A percentile compares a stretch with the other conserved stretches of the same genome.
Conservation (phyloP, 2,113 vertebrate species). For the Burhinus oedicnemus region DNA sequence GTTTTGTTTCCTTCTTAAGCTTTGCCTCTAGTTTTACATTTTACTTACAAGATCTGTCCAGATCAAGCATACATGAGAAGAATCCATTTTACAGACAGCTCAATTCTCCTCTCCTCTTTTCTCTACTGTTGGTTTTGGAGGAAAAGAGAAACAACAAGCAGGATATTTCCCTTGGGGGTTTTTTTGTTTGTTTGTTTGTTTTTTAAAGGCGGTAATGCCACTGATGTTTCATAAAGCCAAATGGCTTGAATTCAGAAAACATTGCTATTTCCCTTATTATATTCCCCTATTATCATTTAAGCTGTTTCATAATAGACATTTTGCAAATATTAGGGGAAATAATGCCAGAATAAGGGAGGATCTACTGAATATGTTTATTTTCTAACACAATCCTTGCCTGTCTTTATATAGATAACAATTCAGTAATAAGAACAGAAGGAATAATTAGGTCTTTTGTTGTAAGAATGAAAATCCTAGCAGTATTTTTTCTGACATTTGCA, state of each 20-base stretch:
- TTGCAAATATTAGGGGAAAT: background rate
- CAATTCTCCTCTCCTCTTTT: background rate
- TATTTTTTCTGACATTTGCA: background rate
- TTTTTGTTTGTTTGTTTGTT: background rate
- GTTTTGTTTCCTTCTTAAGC: background rate
- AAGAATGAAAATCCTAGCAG: background rate
- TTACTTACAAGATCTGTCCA: background rate
- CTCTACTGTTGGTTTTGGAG: no score
- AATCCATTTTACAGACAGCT: background rate
- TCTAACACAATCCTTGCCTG: background rate
- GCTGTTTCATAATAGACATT: background rate
- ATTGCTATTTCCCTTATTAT: background rate
- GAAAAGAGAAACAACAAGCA: background rate
- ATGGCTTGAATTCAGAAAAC: background rate
- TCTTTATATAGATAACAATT: background rate
- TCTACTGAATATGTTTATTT: background rate
- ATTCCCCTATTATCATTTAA: background rate
- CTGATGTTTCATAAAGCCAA: background rate
- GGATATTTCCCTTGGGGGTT: background rate
- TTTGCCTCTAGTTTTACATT: background rate
- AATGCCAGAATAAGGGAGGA: background rate
- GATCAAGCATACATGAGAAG: background rate
- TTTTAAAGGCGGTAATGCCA: background rate
- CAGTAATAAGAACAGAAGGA: background rate
- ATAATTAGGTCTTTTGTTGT: background rate